Evolutionary conservation across 2,888 invertebrate genomes (phyloP).

Genomic region (Tiliacea aurago): DNA sequence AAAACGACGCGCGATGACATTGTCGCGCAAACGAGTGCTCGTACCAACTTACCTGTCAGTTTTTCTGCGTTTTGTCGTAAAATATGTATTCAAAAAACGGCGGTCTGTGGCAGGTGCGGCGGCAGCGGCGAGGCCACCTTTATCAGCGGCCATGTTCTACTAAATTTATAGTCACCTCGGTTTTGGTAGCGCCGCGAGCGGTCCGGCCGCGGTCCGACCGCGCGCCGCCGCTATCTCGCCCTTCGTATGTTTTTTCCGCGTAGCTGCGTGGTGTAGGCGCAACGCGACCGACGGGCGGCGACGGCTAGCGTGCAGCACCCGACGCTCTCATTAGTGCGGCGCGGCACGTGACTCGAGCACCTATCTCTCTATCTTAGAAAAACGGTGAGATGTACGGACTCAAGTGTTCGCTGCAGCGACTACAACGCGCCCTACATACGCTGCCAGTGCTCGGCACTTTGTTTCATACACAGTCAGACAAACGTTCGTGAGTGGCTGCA

Average conservation of each 20-base stretch:
- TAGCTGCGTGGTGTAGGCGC: slow-evolving; percentile 42
- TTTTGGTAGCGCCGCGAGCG: slow-evolving; percentile 84
- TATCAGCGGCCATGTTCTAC: slow-evolving; percentile 80
- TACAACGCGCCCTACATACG: background rate
- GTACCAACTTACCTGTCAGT: slow-evolving; percentile 73
- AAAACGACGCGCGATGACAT: slow-evolving; percentile 47
- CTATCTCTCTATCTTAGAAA: background rate
- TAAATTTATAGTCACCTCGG: slow-evolving; percentile 82
- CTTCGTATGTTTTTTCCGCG: slow-evolving; percentile 40
- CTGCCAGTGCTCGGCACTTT: background rate
- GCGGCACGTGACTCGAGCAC: slow-evolving; percentile 17
- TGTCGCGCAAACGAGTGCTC: slow-evolving; percentile 57
- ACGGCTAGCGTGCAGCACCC: slow-evolving; percentile 6
- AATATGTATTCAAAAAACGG: slow-evolving; percentile 81
- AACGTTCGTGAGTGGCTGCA: background rate
- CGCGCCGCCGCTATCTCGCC: slow-evolving; percentile 48
- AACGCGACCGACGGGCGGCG: slow-evolving; percentile 54
- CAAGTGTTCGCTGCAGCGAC: background rate
- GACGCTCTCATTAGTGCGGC: slow-evolving; percentile 20
- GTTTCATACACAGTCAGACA: background rate
- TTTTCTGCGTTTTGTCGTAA: slow-evolving; percentile 83
- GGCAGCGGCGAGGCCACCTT: slow-evolving; percentile 76
- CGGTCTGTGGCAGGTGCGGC: slow-evolving; percentile 81
- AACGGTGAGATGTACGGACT: background rate
- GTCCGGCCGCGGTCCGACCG: slow-evolving; percentile 77